phyloP scores from a whole-genome alignment of 2,797 vertebrate species.

The Neosalanx taihuensis region DNA sequence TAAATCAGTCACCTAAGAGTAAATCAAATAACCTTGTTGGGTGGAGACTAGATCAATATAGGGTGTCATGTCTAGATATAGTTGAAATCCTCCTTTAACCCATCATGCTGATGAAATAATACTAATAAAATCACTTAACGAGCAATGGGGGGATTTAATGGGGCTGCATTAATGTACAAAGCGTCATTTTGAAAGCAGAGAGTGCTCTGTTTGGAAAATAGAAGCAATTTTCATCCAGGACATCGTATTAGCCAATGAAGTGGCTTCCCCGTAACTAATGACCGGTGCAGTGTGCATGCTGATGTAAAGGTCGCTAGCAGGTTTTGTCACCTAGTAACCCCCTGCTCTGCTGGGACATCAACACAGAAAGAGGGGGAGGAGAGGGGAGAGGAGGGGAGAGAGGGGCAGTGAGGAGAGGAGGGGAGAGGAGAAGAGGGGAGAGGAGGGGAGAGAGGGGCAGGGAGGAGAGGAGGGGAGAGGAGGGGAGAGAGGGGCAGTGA shows the following conservation, averaged over 20 bases:
- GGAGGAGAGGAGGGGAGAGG: background rate
- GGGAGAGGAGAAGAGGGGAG: slow-evolving; percentile 18
- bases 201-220: slow-evolving; percentile 49
- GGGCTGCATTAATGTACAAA: slow-evolving; percentile 45
- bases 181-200: slow-evolving; percentile 40
- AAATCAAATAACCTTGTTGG: slow-evolving; percentile 47
- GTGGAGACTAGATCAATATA: slow-evolving; percentile 46
- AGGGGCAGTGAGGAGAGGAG: background rate
- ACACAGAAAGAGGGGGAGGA: no score
- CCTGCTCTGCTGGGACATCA: slow-evolving; percentile 26
- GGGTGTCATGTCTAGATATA: slow-evolving; percentile 37
- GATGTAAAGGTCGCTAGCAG: slow-evolving; percentile 51
- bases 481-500: no score
- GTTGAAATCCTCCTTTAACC: slow-evolving; percentile 50
- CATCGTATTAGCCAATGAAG: slow-evolving; percentile 52
- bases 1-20: slow-evolving; percentile 49
- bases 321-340: slow-evolving; percentile 52
- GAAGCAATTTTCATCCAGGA: slow-evolving; percentile 51
- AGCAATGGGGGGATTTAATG: slow-evolving; percentile 32
- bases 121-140: slow-evolving; percentile 41
- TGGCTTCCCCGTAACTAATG: slow-evolving; percentile 57
- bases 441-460: background rate
- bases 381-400: background rate
- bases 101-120: slow-evolving; percentile 34
- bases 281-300: slow-evolving; percentile 50